Conservation (phyloP, 1,140 invertebrate species). For the Dolichoris vasculosae region DNA sequence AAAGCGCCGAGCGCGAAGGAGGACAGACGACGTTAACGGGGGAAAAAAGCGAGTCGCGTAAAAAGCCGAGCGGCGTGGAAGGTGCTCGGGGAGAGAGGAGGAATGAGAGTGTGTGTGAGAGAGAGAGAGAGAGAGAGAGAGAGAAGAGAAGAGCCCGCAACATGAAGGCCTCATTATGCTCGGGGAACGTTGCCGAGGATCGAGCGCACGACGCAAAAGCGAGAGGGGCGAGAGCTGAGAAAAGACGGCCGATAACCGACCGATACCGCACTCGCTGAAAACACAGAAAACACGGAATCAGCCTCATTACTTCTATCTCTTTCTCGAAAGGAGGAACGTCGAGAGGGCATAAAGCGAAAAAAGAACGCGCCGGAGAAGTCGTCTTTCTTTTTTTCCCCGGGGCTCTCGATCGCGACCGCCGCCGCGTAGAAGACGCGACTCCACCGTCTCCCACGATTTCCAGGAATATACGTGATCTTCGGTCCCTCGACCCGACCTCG, state of each 20-base stretch:
- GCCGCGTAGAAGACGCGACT: background rate
- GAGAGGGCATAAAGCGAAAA: background rate
- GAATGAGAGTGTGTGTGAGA: background rate
- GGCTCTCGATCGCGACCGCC: background rate
- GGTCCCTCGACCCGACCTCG: background rate
- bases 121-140: background rate
- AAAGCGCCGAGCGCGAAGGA: background rate
- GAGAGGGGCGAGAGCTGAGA: slow-evolving; percentile 45
- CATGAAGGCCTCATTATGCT: slow-evolving; percentile 69
- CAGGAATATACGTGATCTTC: slow-evolving; percentile 58
- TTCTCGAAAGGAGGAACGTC: slow-evolving; percentile 45
- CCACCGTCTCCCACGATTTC: slow-evolving; percentile 38
- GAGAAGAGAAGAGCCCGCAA: slow-evolving; percentile 58
- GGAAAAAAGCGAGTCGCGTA: background rate
- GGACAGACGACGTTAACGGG: no score
- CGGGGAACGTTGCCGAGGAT: background rate
- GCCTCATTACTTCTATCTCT: slow-evolving; percentile 72
- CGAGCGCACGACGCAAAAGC: background rate
- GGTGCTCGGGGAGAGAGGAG: background rate
- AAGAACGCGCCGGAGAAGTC: background rate
- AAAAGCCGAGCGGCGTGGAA: background rate
- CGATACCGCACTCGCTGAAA: slow-evolving; percentile 58
- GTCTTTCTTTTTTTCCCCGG: background rate
- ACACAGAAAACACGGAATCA: slow-evolving; percentile 70
- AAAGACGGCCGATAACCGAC: slow-evolving; percentile 64